Percentiles rank a stretch among this genome's conserved stretches.
phyloP scores from a whole-genome alignment of 2,888 invertebrate genomes.

The Uloborus plumipes region DNA sequence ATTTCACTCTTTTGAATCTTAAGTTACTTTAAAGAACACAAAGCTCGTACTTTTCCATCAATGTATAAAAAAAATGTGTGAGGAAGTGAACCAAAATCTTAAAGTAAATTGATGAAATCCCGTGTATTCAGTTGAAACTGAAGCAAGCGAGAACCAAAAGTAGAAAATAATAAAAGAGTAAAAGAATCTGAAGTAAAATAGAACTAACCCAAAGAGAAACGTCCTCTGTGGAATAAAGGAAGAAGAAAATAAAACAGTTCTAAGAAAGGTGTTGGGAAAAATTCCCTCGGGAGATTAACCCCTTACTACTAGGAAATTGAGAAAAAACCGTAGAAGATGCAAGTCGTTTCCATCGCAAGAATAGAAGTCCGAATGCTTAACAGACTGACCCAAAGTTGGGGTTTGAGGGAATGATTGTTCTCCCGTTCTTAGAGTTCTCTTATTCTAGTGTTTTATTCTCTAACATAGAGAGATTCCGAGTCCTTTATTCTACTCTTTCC shows the following conservation, averaged over 20 bases:
- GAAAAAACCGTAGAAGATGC: slow-evolving; percentile 24
- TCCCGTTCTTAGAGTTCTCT: too few species aligned
- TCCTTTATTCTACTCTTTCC: too few species aligned
- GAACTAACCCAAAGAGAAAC: too few species aligned
- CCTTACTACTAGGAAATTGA: slow-evolving; percentile 32
- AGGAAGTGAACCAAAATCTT: neutral
- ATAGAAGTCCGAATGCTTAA: slow-evolving; percentile 37
- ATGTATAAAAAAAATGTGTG: neutral
- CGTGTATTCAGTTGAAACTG: too few species aligned
- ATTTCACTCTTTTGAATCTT: too few species aligned
- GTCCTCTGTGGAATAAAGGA: slow-evolving; percentile 5
- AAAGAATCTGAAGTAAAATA: too few species aligned
- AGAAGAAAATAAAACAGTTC: neutral
- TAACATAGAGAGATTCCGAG: too few species aligned
- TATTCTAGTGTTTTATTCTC: too few species aligned
- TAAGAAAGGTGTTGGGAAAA: slow-evolving; percentile 10
- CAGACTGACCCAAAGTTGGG: slow-evolving; percentile 29
- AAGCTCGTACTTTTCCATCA: too few species aligned
- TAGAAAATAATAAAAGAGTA: neutral
- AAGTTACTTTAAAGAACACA: too few species aligned
- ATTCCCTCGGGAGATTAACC: slow-evolving; percentile 22
- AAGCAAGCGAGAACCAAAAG: neutral
- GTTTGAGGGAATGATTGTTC: neutral
- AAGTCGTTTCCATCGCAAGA: slow-evolving; percentile 38
- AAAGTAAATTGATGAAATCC: too few species aligned